Evolutionary conservation across 2,113 vertebrate genomes (phyloP), one percentile per base, ranked within the genome.

Genomic region (Melanotaenia duboulayi): DNA sequence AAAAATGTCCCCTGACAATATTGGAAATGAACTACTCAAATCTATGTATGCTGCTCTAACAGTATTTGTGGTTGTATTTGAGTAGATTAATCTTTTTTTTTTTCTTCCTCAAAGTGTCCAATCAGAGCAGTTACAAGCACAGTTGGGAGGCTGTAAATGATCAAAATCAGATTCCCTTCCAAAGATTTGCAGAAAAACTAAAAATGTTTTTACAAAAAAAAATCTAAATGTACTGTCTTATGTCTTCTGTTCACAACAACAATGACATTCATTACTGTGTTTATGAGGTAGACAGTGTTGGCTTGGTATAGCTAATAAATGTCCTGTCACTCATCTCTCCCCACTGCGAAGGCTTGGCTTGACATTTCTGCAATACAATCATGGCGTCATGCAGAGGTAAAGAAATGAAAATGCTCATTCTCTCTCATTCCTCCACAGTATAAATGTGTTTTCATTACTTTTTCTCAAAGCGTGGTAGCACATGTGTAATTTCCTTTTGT

Each of bases 301-400:
- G 23, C 48, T 50, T 75, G 35, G 16, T 76, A n/a, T 37, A 58
- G 55, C 75, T 89, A 80, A 92, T 39, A 68, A 39, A 65, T 80
- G 11, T 69, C 75, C 52, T 86, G 56, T 85, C 59, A 42, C 62
- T 83, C 61, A 46, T 85, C 62, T 86, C 69, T 82, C 84, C 57
- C 59, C 61, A 12, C 80, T 59, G 55, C 74, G 67, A 85, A 93
- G 95, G 92, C 93, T 94, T 55, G 94, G 94, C 14, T 74, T 92
- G n/a, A 90, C 93, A 4, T 92, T 90, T 74, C 85, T 91, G n/a
- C 92, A 93, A 16, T 92, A 74, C 78, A 87, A 91, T 14, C 57
- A 67, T 49, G 83, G 91, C 71, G 79, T 20, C 74, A 6, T 82
- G 19, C 91, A 92, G 74, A 94, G 94, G 93, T 94, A 94, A 94